Base-by-base conservation (phyloP, 2,797 vertebrate species). In the Psittacula echo region DNA sequence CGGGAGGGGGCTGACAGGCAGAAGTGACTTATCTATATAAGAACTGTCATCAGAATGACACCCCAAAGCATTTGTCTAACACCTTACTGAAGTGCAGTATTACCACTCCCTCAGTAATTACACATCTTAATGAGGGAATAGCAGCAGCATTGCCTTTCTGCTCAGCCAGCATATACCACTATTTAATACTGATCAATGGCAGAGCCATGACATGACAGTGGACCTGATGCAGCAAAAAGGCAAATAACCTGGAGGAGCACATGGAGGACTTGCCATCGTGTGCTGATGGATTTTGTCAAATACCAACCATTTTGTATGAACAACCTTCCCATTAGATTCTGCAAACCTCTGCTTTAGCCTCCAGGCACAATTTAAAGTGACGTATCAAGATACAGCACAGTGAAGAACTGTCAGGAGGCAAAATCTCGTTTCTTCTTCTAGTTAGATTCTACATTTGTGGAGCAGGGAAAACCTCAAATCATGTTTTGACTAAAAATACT, bases 221-320 rank as follows among this genome's bases (percentile, higher is more conserved):
- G 85, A 50, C 56, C 90, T 79, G 58, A 66, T 32, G 60, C 71
- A 82, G 70, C 22, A n/a, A 76, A 93, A 93, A 92, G 77, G 71
- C 92, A 95, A 93, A 90, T 20, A 85, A 90, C 68, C 51, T 18
- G 1, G 29, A 67, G 80, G 22, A 92, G 60, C 80, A 89, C 50
- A 73, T 0, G 0, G 42, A 79, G 70, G 68, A 47, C 34, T 88
- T 2, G 0, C 26, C 20, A 13, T 5, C 0, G 0, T 12, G 61
- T 0, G 0, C 76, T 51, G 74, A 44, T 13, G 48, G 56, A 81
- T 68, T 79, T 78, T 67, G 54, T 54, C 83, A 90, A 95, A 90
- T 23, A 58, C 58, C 12, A 22, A 53, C 44, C 70, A 2, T 19
- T 85, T 68, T 2, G 0, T 13, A 58, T 0, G 22, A 81, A 42